Evolutionary conservation across 37 sponge, comb jelly and placozoan genomes (phyloP).

Genomic region (Haliclona indistincta): DNA sequence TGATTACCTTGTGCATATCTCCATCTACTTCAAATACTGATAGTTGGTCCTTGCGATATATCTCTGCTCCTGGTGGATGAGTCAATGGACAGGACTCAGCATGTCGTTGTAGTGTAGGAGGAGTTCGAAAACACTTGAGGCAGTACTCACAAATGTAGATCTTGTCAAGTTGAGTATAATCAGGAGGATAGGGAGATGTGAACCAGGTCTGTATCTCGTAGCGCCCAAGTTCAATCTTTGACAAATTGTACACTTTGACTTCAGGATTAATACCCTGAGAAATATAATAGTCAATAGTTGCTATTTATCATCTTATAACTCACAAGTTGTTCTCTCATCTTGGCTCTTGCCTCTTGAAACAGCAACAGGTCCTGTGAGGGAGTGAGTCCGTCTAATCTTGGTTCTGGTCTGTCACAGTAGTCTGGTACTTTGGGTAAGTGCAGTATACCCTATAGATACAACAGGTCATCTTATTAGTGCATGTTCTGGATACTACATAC

Average conservation of each 20-base stretch:
- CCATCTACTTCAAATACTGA: conserved; percentile 99
- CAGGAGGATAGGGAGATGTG: conserved; percentile 80
- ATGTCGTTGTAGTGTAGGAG: conserved; percentile 57
- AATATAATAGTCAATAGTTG: neutral
- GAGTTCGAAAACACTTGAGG: conserved; percentile 77
- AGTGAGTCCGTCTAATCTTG: conserved; percentile 47
- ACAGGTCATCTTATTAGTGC: too few relatives aligned
- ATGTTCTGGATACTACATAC: conserved; percentile 26
- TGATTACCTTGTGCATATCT: conserved; percentile 73
- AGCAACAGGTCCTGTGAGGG: conserved; percentile 56
- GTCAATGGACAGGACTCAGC: conserved; percentile 66
- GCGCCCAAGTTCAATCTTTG: conserved; percentile 53
- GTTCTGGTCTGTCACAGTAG: conserved; percentile 25
- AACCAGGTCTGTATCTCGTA: conserved; percentile 79
- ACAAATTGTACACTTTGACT: conserved; percentile 29
- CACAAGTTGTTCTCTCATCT: conserved; percentile 55
- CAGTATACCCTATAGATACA: conserved; percentile 52
- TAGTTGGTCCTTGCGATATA: conserved; percentile 71
- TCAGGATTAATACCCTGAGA: conserved; percentile 14
- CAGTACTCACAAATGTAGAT: conserved; percentile 83
- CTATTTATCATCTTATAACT: neutral
- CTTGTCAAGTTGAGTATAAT: conserved; percentile 61
- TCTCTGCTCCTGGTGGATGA: conserved; percentile 95
- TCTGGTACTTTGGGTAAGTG: conserved; percentile 24
- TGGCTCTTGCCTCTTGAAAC: conserved; percentile 74